phyloP scores from a whole-genome alignment of 2,888 invertebrate species.

The Polyommatus iphigenia region DNA sequence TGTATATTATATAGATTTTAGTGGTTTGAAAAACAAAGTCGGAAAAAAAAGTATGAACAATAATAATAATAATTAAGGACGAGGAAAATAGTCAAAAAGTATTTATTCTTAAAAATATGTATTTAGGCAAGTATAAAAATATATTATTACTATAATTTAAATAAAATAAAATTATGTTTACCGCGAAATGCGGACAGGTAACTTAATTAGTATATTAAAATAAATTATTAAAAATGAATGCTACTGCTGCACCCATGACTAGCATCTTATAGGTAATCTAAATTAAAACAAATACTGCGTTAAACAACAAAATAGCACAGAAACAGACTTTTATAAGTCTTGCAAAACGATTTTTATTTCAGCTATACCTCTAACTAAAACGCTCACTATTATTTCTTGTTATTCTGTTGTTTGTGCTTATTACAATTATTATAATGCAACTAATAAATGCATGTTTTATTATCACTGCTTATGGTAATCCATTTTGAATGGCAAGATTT shows the following conservation, averaged over 20 bases:
- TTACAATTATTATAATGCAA: background rate
- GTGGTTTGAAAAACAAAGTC: too few species aligned
- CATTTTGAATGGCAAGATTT: constrained; percentile 31
- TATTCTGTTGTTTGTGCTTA: background rate
- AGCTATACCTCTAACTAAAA: too few species aligned
- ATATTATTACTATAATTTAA: constrained; percentile 6
- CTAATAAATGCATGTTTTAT: constrained; percentile 5
- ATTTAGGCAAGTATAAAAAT: constrained; percentile 14
- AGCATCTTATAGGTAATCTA: constrained; percentile 20
- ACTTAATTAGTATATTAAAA: background rate
- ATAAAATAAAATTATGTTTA: background rate
- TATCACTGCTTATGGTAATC: constrained; percentile 3
- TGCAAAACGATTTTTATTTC: too few species aligned
- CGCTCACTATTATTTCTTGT: background rate
- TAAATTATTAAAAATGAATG: constrained; percentile 22
- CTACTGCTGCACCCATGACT: constrained; percentile 9
- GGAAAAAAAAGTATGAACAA: too few species aligned
- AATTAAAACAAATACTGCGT: background rate
- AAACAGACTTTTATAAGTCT: background rate
- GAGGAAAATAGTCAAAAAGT: background rate
- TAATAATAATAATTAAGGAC: background rate
- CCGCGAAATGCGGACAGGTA: background rate
- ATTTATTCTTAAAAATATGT: background rate
- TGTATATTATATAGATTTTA: too few species aligned
- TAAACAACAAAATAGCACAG: background rate